Base-by-base conservation (phyloP, 2,888 invertebrate genomes). In the Lycia hirtaria region DNA sequence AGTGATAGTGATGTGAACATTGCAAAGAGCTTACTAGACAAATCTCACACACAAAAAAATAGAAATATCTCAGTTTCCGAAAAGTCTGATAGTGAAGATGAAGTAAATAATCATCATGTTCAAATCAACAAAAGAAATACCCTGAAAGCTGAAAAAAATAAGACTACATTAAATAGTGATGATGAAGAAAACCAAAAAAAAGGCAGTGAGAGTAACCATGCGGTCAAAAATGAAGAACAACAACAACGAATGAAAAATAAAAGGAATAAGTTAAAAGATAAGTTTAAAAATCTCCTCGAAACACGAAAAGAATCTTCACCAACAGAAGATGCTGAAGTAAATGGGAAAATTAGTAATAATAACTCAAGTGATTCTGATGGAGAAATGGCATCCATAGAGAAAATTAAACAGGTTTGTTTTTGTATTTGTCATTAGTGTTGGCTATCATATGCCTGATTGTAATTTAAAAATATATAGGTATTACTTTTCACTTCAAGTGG, bases 171-270 rank as follows among this genome's bases (percentile, higher is more conserved):
- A 45, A 33, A 47, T n/a, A 24, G 24, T 35, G 35, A 47, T 5
- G 7, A 26, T 26, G 24, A 35, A 17, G 12, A 10, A 4, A 20
- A 32, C 2, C 14, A 15, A 24, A 24, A 6, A 3, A 70, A 73
- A 20, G 47, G 57, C 19, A 20, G 37, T 30, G 24, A 33, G 3
- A 48, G 32, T 48, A 38, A 63, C 30, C 43, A 65, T 54, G 54
- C 62, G 32, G 17, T 53, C 0, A 76, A 76, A 62, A 77, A 77
- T 67, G 60, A 69, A 49, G 72, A 76, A 30, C 79, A 82, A 57
- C 81, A 81, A 50, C 59, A 65, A 4, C 75, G 88, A 52, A 81
- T 84, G 54, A 81, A 78, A 59, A 80, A 82, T 33, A 90, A 83
- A 69, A 81, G 72, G 32, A 78, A 71, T 50, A 87, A 81, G 60